A percentile compares a stretch with the other conserved stretches of the same genome.
These are phyloP conservation scores for Piscicola geometra DNA, from an alignment of 2,888 invertebrate species.

Conservation along the genomic window DNA sequence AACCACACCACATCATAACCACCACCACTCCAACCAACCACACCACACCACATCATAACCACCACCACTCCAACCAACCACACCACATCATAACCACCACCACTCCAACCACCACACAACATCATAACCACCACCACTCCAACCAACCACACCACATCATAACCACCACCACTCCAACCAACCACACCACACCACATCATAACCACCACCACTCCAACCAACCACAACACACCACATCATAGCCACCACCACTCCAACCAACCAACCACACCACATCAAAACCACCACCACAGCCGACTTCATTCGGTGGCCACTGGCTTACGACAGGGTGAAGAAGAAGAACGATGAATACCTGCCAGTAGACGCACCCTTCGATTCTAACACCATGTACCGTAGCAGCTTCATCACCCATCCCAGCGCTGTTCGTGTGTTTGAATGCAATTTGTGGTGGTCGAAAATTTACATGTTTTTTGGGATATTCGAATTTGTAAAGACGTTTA, in stretches of 20 bases:
- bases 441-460: not conserved
- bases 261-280: not conserved
- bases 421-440: not conserved
- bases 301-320: conserved; percentile 5
- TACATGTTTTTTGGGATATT: too few species aligned
- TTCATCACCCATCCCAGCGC: conserved; percentile 12
- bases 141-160: not conserved
- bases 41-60: too few species aligned
- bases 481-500: too few species aligned
- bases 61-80: too few species aligned
- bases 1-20: too few species aligned
- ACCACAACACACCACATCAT: not conserved
- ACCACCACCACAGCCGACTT: conserved; percentile 21
- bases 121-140: not conserved
- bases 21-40: too few species aligned
- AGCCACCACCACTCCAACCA: not conserved
- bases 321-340: conserved; percentile 16
- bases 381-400: conserved; percentile 20
- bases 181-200: not conserved
- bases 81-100: too few species aligned
- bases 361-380: conserved; percentile 16
- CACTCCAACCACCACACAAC: not conserved
- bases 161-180: not conserved
- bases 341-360: not conserved
- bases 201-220: not conserved